Evolutionary conservation across 2,797 vertebrate species (phyloP).

Genomic region (Tragopan temminckii): DNA sequence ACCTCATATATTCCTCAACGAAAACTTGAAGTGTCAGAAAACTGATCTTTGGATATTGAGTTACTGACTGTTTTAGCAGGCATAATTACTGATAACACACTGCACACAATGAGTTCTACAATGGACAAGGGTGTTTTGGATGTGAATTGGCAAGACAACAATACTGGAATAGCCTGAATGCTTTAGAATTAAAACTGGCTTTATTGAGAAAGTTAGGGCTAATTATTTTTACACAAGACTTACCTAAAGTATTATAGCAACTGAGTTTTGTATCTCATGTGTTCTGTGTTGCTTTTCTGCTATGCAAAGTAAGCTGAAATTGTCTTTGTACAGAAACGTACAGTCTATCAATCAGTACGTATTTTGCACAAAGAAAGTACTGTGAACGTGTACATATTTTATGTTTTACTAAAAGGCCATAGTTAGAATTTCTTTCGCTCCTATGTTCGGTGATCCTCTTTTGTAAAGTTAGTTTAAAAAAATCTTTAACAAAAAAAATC

Average conservation of each 20-base stretch:
- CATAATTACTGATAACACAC: neutral
- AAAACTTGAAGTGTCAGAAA: slow-evolving; percentile 90
- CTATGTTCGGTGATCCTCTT: slow-evolving; percentile 57
- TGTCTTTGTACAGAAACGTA: slow-evolving; percentile 46
- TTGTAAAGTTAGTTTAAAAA: slow-evolving; percentile 68
- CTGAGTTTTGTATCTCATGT: neutral
- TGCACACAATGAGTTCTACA: neutral
- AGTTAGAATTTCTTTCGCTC: slow-evolving; percentile 61
- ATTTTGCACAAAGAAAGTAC: slow-evolving; percentile 77
- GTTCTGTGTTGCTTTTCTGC: slow-evolving; percentile 59
- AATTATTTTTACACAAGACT: neutral
- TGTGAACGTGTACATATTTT: slow-evolving; percentile 73
- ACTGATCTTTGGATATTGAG: slow-evolving; percentile 39
- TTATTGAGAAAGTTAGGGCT: slow-evolving; percentile 3
- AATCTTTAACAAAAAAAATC: neutral
- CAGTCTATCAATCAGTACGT: slow-evolving; percentile 37
- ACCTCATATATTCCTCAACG: slow-evolving; percentile 88
- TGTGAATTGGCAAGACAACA: neutral
- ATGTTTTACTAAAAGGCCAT: slow-evolving; percentile 65
- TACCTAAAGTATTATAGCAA: slow-evolving; percentile 26
- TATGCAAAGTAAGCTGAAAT: slow-evolving; percentile 69
- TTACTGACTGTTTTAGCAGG: neutral
- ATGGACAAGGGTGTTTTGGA: neutral
- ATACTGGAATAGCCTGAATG: slow-evolving; percentile 40
- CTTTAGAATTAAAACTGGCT: neutral